Percentiles rank a stretch among this genome's conserved stretches.
Conservation (phyloP, 2,113 vertebrate species). For the cat (Felis catus) region F.catus_Fca126_mat1.0 CM031422.1:19112001-19112500, state of each 20-base stretch:
- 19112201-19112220: background rate
- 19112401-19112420: background rate
- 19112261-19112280: background rate
- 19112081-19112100: background rate
- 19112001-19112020: background rate
- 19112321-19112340: background rate
- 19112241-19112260: background rate
- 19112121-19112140: background rate
- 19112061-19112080: rapidly evolving
- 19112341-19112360: background rate
- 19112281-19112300: background rate
- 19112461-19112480: background rate
- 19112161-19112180: background rate
- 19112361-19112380: background rate
- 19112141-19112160: background rate
- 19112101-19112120: background rate
- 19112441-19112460: background rate
- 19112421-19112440: background rate
- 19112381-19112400: background rate
- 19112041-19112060: background rate
- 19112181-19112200: background rate
- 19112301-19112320: background rate
- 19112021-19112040: background rate
- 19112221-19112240: background rate
- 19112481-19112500: background rate